Evolutionary conservation across 2,888 invertebrate genomes (phyloP), one percentile per base, ranked within the genome.

Genomic region (Epinotia brunnichana): DNA sequence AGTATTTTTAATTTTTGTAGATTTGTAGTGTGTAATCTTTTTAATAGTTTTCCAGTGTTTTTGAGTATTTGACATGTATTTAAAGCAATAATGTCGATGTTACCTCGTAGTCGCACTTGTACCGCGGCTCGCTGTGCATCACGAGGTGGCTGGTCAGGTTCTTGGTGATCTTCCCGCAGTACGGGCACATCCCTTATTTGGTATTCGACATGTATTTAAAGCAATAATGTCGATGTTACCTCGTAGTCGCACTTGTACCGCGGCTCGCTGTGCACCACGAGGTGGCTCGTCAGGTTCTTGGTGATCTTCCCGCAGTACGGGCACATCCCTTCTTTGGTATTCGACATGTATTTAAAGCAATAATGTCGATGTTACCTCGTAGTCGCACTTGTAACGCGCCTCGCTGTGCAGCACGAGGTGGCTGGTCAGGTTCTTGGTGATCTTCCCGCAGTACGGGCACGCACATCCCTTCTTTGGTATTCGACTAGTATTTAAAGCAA

Each of bases 391-490:
- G 70, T 80, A 84, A 69, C 78, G 81, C 71, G 74, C 83, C 48
- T 82, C 83, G 35, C 80, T 82, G 74, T 90, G 90, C 61, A 69
- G 24, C 29, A 83, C 73, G 35, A 87, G 74, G 75, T 90, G 90
- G n/a, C 5, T 4, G 66, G 82, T 81, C n/a, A 89, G 44, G 17
- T 74, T 24, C 53, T 64, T 78, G 3, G 76, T 77, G 74, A 86
- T 69, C 78, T 83, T 87, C 2, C 90, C 90, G 81, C 90, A 90
- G 64, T 84, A 79, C 13, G 87, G 85, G 71, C 90, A 90, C 69
- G 71, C 90, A 90, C 69, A 90, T 80, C 54, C 78, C 70, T 69
- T 74, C 75, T 57, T 69, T 73, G 1, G 41, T 66, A 59, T 70
- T 54, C 19, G 57, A 24, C 21, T 24, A 2, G 21, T 24, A 24